Conservation (phyloP, 1,140 invertebrate species). For the Aphaenogaster floridana region DNA sequence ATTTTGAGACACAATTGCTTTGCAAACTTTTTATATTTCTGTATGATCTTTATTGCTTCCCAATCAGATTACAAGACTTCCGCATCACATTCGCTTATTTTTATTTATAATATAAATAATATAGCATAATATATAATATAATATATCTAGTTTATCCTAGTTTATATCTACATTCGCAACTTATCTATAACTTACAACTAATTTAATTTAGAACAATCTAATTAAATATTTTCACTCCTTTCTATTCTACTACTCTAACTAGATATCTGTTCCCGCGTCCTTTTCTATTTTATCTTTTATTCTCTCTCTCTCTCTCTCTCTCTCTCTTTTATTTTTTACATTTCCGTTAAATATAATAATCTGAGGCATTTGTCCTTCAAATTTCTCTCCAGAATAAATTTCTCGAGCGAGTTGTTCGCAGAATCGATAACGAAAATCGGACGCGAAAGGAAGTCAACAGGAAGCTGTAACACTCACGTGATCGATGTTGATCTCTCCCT, state of each 20-base stretch:
- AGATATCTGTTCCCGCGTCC: not conserved
- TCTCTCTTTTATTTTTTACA: not conserved
- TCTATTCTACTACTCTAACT: not conserved
- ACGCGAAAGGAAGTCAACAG: not conserved
- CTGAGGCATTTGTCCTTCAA: not conserved
- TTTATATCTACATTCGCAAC: not conserved
- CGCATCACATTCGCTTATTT: not conserved
- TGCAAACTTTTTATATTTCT: not conserved
- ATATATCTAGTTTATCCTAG: not conserved
- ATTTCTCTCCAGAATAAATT: conserved; percentile 10
- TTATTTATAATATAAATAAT: not conserved
- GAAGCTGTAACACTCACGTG: conserved; percentile 90
- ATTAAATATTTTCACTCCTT: not conserved
- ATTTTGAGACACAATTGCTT: not conserved
- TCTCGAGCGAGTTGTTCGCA: not conserved
- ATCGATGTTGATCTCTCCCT: conserved; percentile 97
- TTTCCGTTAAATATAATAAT: not conserved
- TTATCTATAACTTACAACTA: not conserved
- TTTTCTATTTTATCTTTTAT: not conserved
- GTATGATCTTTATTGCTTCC: not conserved
- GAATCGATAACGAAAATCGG: not conserved
- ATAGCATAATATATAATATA: too few relatives aligned
- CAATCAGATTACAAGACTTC: not conserved
- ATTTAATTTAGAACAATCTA: not conserved
- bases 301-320: not conserved